Base-by-base conservation (phyloP, 2,113 vertebrate species). In the Chlamydotis undulata region DNA sequence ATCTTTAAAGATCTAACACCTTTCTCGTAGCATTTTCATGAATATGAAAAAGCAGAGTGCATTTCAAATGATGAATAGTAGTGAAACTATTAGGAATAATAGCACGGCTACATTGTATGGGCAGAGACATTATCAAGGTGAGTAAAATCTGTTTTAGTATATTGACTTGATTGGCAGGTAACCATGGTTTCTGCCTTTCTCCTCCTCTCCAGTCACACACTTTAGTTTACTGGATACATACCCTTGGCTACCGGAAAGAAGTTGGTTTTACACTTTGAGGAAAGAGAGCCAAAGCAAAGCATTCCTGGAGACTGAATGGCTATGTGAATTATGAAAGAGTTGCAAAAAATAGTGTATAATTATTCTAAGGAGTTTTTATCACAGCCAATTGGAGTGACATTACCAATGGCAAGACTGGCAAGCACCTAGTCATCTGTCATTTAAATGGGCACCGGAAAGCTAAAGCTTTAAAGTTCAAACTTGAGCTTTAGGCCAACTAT, bases 181-280 rank as follows among this genome's bases (percentile, higher is more conserved):
- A 90, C 61, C 82, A 84, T 89, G 71, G 83, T 91, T 94, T 94
- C 88, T 82, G 52, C 31, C 55, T 92, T 87, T 35, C 16, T 89
- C 22, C 80, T 70, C 31, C 31, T 78, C 41, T 93, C 28, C 45
- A 49, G 91, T 93, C 83, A 50, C 29, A 83, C 29, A 9, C 53
- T 84, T 90, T 22, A 31, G 41, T 97, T 94, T 96, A 53, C 74
- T 74, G 71, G 60, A 28, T 60, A 83, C 84, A 84, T 64, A 65
- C 4, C 29, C 22, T 59, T 67, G 56, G 24, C 74, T 86, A 22
- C 41, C 90, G 78, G 22, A 93, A 80, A 90, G 13, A 83, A 67
- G 76, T 69, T 95, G 33, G 41, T 93, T 84, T 89, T 85, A 71
- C 33, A 55, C 71, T 82, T 71, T 49, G 25, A 83, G 52, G 56